phyloP scores from a whole-genome alignment of 2,797 vertebrate species.

The Parambassis ranga region DNA sequence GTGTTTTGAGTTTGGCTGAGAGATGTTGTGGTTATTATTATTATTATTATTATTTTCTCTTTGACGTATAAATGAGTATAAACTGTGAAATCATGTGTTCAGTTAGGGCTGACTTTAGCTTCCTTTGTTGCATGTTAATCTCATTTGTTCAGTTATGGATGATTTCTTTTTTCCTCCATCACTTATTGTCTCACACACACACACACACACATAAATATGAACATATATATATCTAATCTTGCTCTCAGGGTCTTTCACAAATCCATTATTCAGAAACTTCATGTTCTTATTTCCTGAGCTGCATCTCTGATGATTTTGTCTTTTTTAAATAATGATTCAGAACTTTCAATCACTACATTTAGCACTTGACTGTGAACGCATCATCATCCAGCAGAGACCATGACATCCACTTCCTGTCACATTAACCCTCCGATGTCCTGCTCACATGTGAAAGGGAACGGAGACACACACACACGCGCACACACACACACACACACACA shows the following conservation, averaged over 20 bases:
- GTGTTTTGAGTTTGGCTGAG: slow-evolving; percentile 83
- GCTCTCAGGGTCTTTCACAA: slow-evolving; percentile 94
- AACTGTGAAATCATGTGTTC: slow-evolving; percentile 97
- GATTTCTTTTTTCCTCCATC: slow-evolving; percentile 74
- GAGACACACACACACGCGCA: slow-evolving; percentile 14
- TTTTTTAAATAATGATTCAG: slow-evolving; percentile 53
- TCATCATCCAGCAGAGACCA: slow-evolving; percentile 24
- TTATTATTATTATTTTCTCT: slow-evolving; percentile 31
- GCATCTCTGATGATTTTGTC: slow-evolving; percentile 74
- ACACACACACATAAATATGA: slow-evolving; percentile 34
- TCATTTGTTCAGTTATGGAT: slow-evolving; percentile 84
- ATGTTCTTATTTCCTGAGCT: slow-evolving; percentile 82
- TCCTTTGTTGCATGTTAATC: slow-evolving; percentile 91
- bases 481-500: neutral
- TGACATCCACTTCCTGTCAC: neutral
- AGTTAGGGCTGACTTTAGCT: slow-evolving; percentile 94
- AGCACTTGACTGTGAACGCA: slow-evolving; percentile 92
- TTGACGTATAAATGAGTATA: slow-evolving; percentile 72
- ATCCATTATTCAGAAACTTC: slow-evolving; percentile 70
- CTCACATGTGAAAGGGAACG: slow-evolving; percentile 46
- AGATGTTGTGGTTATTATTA: slow-evolving; percentile 73
- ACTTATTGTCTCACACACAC: slow-evolving; percentile 50
- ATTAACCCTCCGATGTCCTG: neutral
- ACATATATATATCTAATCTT: slow-evolving; percentile 63
- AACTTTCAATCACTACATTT: slow-evolving; percentile 94